Conservation (phyloP, 2,113 vertebrate genomes). For the Macaca fascicularis region T2T-MFA8v1.1 NC_088380.1:68075001-68075500, state of each 20-base stretch:
- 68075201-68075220: slow-evolving; percentile 32
- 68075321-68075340: not conserved
- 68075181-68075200: slow-evolving; percentile 5
- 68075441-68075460: not conserved
- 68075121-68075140: slow-evolving; percentile 92
- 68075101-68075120: slow-evolving; percentile 94
- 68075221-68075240: not conserved
- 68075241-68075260: slow-evolving; percentile 14
- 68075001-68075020: not conserved
- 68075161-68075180: not conserved
- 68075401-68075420: not conserved
- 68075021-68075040: slow-evolving; percentile 88
- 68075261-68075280: not conserved
- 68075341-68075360: not conserved
- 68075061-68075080: slow-evolving; percentile 94
- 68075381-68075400: slow-evolving; percentile 6
- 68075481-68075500: slow-evolving; percentile 26
- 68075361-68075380: not conserved
- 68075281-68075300: not conserved
- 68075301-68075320: not conserved
- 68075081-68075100: slow-evolving; percentile 94
- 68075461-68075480: not conserved
- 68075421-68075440: not conserved
- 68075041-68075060: slow-evolving; percentile 97
- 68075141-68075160: slow-evolving; percentile 91